Evolutionary conservation across 2,113 vertebrate species (phyloP).

Genomic region (Xenopus borealis): DNA sequence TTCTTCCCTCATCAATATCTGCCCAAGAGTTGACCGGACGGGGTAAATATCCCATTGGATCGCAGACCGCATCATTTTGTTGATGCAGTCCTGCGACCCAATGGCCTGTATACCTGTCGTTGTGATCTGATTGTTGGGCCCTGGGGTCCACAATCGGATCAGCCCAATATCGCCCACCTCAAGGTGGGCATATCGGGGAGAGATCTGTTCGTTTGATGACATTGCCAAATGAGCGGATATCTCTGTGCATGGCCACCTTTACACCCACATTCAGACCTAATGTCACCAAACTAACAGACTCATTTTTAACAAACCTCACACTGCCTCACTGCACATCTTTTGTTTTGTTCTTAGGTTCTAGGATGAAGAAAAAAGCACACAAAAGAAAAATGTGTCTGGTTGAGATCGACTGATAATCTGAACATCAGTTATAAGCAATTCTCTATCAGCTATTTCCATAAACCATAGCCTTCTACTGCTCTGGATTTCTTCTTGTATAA

Average conservation of each 20-base stretch:
- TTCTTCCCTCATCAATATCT: too few species aligned
- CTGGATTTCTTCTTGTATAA: slow-evolving; percentile 8
- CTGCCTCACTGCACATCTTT: slow-evolving; percentile 40
- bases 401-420: slow-evolving; percentile 37
- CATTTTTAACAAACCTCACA: slow-evolving; percentile 30
- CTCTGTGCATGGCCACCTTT: neutral
- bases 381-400: slow-evolving; percentile 34
- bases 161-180: too few species aligned
- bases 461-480: neutral
- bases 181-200: too few species aligned
- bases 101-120: too few species aligned
- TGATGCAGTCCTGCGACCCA: too few species aligned
- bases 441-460: slow-evolving; percentile 5
- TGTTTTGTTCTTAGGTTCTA: slow-evolving; percentile 43
- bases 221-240: too few species aligned
- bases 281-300: neutral
- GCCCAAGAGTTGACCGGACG: too few species aligned
- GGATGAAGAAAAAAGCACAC: slow-evolving; percentile 36
- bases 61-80: too few species aligned
- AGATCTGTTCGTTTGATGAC: too few species aligned
- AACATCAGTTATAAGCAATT: slow-evolving; percentile 22
- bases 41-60: too few species aligned
- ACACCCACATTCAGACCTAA: neutral
- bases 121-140: too few species aligned
- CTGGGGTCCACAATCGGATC: too few species aligned